phyloP scores from a whole-genome alignment of 2,113 vertebrate species.

The Hemiscyllium ocellatum region DNA sequence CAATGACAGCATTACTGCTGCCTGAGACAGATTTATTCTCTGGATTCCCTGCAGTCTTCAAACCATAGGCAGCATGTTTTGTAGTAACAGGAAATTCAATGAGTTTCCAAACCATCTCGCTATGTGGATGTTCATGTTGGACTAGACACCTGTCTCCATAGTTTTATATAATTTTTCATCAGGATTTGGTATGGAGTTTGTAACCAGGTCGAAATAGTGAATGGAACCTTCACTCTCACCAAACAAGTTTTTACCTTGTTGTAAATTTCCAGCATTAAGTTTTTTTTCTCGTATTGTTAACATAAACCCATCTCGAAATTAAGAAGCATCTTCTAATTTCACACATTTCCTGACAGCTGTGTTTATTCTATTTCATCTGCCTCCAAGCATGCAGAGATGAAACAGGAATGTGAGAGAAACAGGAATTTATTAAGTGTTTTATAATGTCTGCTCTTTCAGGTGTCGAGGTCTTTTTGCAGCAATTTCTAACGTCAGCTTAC shows the following conservation, averaged over 20 bases:
- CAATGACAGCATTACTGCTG: background rate
- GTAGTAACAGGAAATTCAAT: background rate
- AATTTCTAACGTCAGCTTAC: too few species aligned
- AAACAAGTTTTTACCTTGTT: background rate
- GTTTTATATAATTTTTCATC: background rate
- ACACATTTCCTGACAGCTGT: background rate
- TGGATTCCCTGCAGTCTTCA: background rate
- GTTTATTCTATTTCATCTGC: too few species aligned
- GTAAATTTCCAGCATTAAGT: background rate
- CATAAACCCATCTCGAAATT: background rate
- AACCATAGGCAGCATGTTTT: background rate
- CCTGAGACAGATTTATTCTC: background rate
- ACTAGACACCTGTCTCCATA: background rate
- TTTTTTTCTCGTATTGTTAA: background rate
- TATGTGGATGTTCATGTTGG: background rate
- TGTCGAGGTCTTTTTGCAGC: too few species aligned
- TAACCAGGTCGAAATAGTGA: background rate
- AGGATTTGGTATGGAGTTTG: background rate
- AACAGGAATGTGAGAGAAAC: too few species aligned
- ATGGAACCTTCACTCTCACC: background rate
- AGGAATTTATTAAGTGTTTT: too few species aligned
- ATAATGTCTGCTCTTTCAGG: too few species aligned
- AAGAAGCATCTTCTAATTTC: background rate
- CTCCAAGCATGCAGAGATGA: too few species aligned
- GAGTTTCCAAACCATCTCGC: background rate